Conservation (phyloP, 1,140 invertebrate genomes). For the Papilio polyxenes region DNA sequence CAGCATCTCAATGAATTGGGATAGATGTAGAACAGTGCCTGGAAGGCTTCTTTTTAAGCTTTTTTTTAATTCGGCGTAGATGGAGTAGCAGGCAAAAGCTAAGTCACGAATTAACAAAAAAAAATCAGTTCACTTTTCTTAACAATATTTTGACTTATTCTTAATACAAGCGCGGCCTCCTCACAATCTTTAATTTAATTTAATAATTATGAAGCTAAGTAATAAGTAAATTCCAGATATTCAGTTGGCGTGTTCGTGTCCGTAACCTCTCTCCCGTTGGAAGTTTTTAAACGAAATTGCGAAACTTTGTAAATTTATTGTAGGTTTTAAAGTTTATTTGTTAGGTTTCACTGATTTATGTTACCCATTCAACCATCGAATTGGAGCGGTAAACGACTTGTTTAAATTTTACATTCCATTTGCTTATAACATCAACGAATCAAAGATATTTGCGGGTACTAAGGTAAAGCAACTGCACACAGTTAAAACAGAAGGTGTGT, state of each 20-base stretch:
- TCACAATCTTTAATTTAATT: not conserved
- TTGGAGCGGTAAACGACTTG: slow-evolving; percentile 9
- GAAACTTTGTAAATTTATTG: slow-evolving; percentile 11
- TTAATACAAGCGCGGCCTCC: not conserved
- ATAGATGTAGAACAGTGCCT: too few relatives aligned
- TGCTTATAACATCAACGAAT: not conserved
- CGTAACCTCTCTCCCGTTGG: not conserved
- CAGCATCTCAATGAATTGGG: too few relatives aligned
- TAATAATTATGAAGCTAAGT: not conserved
- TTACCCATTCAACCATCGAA: not conserved
- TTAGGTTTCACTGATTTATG: slow-evolving; percentile 23
- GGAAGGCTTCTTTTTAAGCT: too few relatives aligned
- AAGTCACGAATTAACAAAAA: not conserved
- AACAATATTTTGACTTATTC: too few relatives aligned
- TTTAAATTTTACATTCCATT: slow-evolving; percentile 6
- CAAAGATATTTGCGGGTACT: not conserved
- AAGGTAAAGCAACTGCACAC: too few relatives aligned
- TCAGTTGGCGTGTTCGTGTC: slow-evolving; percentile 2
- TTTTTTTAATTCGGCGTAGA: too few relatives aligned
- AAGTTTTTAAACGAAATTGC: slow-evolving; percentile 23
- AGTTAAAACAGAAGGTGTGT: too few relatives aligned
- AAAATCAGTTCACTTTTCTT: not conserved
- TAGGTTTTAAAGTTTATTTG: slow-evolving; percentile 24
- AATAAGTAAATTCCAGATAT: not conserved
- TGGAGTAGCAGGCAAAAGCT: too few relatives aligned